Evolutionary conservation across 2,797 vertebrate genomes (phyloP), one percentile per base, ranked within the genome.

Genomic region (Masticophis lateralis): DNA sequence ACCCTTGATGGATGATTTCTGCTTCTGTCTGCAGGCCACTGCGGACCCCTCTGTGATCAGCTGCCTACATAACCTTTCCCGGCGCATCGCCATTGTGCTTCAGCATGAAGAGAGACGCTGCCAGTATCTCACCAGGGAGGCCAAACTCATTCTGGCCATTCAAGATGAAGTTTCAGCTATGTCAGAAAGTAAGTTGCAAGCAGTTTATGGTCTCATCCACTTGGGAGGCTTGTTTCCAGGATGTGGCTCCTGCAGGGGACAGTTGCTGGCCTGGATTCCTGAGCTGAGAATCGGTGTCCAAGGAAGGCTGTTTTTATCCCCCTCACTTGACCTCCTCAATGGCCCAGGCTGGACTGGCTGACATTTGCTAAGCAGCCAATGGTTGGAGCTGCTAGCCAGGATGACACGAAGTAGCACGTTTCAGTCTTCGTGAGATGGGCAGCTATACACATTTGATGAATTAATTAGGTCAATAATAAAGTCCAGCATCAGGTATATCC

Each of bases 101-200:
- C 99, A 99, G 97, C 99, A 99, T 0, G 99, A 99, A 97, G 99
- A 99, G 96, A 98, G 98, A 13, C 98, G 99, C 95, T 99, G 99
- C 97, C 99, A 99, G 95, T 99, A 99, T 97, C 98, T 99, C 59
- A 99, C 99, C 87, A 97, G 98, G n/a, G 99, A 99, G 96, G 99
- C 99, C 97, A 99, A 99, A 96, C 98, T 99, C 57, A 99, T 99
- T 98, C 97, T 99, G 86, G 98, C 99, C 0, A 97, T 99, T 93
- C 99, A 99, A 97, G 99, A 99, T 0, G 99, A 99, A 96, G 98
- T 99, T 90, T 99, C 99, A 74, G 98, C 99, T 89, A 97, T 98
- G 97, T 97, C 98, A 0, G 99, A 99, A 18, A 98, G 99, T 99
- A 97, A 98, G 99, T 94, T 2, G 4, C 20, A 12, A 27, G 27